Conservation (phyloP, 2,113 vertebrate species). For the Loxodonta africana region DNA sequence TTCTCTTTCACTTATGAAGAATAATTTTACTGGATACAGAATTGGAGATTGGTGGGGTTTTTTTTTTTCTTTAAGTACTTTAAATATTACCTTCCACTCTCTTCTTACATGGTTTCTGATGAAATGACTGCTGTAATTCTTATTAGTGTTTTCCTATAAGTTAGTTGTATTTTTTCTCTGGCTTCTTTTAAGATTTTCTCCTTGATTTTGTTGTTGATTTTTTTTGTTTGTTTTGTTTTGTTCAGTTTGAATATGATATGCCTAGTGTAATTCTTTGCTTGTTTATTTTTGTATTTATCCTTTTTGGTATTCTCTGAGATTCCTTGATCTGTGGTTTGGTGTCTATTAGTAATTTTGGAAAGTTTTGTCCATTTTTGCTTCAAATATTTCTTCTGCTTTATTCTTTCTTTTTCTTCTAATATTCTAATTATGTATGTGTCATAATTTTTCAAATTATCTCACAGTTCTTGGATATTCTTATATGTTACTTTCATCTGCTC, state of each 20-base stretch:
- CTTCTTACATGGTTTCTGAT: background rate
- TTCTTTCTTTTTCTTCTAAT: background rate
- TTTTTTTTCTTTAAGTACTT: background rate
- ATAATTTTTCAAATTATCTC: no score
- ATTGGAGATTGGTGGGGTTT: background rate
- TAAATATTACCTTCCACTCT: background rate
- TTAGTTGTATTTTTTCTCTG: background rate
- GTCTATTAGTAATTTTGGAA: background rate
- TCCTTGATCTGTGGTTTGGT: no score
- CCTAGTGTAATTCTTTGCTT: background rate
- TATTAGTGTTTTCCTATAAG: background rate
- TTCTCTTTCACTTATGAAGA: conserved; percentile 12
- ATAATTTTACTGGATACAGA: background rate
- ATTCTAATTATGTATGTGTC: background rate
- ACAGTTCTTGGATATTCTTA: no score
- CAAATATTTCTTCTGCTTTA: background rate
- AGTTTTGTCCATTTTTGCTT: background rate
- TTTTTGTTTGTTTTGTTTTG: no score
- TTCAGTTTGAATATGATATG: background rate
- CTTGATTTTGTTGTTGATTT: no score
- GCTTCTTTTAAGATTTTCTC: conserved; percentile 15
- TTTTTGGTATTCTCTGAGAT: background rate
- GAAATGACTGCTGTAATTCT: background rate
- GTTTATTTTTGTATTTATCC: background rate
- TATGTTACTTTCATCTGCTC: no score